A percentile compares a stretch with the other conserved stretches of the same genome.
Conservation (phyloP, 2,888 invertebrate species). For the Gerris lacustris region DNA sequence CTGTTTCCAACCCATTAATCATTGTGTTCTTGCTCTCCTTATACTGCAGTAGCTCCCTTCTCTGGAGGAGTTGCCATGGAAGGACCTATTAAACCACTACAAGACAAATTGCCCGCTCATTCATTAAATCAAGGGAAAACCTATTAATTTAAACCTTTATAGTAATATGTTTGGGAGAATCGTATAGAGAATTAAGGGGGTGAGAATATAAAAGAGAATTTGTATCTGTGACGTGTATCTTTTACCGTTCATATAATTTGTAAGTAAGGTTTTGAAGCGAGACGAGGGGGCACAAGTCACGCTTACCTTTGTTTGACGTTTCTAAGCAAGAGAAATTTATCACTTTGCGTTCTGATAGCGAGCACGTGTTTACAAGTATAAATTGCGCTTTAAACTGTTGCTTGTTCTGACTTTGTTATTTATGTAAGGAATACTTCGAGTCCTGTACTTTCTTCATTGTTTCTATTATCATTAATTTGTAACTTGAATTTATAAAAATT, state of each 20-base stretch:
- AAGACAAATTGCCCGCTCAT: background rate
- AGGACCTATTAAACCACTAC: background rate
- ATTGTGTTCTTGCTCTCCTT: background rate
- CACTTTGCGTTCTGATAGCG: background rate
- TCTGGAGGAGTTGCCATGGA: background rate
- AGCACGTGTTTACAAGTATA: background rate
- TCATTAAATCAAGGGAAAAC: background rate
- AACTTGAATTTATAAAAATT: too few relatives aligned
- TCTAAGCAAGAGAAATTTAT: background rate
- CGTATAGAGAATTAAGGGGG: background rate
- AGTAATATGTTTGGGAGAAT: constrained; percentile 4
- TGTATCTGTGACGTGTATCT: too few relatives aligned
- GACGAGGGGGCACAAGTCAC: too few relatives aligned
- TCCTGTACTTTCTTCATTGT: too few relatives aligned
- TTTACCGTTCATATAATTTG: too few relatives aligned
- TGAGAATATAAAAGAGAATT: background rate
- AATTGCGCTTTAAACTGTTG: background rate
- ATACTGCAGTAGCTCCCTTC: background rate
- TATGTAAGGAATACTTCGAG: too few relatives aligned
- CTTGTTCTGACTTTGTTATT: background rate
- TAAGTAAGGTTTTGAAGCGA: too few relatives aligned
- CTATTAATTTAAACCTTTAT: constrained; percentile 5
- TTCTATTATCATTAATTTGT: too few relatives aligned
- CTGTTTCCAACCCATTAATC: background rate
- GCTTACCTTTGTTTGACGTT: too few relatives aligned